Base-by-base conservation (phyloP, 2,113 vertebrate genomes). In the Psophia crepitans region DNA sequence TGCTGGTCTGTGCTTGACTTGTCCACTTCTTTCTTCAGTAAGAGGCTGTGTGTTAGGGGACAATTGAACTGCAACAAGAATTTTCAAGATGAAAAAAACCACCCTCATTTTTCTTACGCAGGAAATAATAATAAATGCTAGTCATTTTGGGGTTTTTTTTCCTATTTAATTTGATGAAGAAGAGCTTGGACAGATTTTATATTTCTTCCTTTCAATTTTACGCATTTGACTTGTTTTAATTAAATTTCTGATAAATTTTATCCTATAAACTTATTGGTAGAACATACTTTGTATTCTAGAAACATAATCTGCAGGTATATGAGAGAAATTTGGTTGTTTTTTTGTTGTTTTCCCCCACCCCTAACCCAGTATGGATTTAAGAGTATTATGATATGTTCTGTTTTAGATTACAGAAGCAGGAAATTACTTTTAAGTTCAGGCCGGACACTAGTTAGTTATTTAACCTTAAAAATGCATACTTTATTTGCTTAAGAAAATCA, bases 181-280 rank as follows among this genome's bases (percentile, higher is more conserved):
- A 7, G 24, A 53, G 9, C 54, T 89, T 87, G 84, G 68, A 76
- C 11, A 39, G 76, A 57, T 69, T 79, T 76, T 77, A 5, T 77
- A 37, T 80, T 89, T 82, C 33, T 81, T 82, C 27, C 75, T 84
- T 91, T 82, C 65, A 83, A 69, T 94, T 92, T 93, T 56, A 85
- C 53, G 69, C 66, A 69, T 95, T 76, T 83, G 88, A 88, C 66
- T 95, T 93, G 41, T 65, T 95, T 93, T 76, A 94, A 95, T 96
- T 96, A 86, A 68, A 91, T 95, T 95, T 44, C 56, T 90, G 54
- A 87, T 93, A 92, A 43, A 90, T 91, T 95, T 94, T 70, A 60
- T 14, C 17, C 15, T 64, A 57, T 35, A 30, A 48, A 14, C 79
- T 96, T 86, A 46, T 54, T 91, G 89, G 56, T 90, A 68, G 70